Evolutionary conservation across 2,113 vertebrate species (phyloP).

Genomic region (Hypocryptadius cinnamomeus): DNA sequence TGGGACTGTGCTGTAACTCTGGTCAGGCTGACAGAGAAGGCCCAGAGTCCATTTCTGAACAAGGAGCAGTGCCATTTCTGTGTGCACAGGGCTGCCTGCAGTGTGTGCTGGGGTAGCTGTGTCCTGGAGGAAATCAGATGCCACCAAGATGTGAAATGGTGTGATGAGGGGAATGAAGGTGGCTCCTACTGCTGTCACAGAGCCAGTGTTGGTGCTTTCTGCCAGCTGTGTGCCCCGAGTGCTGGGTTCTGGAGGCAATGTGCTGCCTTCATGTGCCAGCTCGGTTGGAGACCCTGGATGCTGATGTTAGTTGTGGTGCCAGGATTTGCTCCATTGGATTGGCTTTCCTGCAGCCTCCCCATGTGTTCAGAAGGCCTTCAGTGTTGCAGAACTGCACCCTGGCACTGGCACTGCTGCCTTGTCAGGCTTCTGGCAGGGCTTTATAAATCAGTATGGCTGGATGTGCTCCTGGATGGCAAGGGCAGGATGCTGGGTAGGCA

Average conservation of each 20-base stretch:
- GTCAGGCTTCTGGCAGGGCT: not conserved
- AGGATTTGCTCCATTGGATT: not conserved
- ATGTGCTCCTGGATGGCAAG: not conserved
- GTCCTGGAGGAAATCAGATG: not conserved
- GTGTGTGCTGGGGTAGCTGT: rapidly evolving
- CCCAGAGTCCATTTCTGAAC: not conserved
- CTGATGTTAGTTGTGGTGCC: rapidly evolving
- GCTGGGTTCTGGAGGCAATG: not conserved
- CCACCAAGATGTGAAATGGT: not conserved
- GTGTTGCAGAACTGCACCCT: not conserved
- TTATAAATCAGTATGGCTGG: not conserved
- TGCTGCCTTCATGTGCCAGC: not conserved
- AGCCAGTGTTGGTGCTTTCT: not conserved
- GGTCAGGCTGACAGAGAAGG: not conserved
- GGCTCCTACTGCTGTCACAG: not conserved
- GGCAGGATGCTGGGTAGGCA: not conserved
- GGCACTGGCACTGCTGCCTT: not conserved
- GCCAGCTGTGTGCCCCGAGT: not conserved
- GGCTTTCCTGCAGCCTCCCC: not conserved
- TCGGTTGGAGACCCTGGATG: not conserved
- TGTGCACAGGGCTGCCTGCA: not conserved
- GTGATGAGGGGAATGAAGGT: not conserved
- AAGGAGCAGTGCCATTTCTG: not conserved
- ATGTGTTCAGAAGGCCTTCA: not conserved
- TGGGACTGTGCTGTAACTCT: not conserved